Conservation (phyloP, 2,797 vertebrate species). For the Chiroxiphia lanceolata region DNA sequence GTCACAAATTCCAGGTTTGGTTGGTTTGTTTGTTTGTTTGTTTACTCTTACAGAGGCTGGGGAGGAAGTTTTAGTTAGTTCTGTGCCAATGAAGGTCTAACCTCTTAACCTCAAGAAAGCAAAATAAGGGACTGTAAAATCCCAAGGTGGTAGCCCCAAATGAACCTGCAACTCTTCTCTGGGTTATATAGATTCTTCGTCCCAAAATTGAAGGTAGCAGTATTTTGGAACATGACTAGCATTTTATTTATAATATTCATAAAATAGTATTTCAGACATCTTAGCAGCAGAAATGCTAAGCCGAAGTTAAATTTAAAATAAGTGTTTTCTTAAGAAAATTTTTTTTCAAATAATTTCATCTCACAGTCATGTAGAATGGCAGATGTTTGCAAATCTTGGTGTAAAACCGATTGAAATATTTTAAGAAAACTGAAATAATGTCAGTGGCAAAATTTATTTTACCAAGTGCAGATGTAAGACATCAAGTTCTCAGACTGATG, state of each 20-base stretch:
- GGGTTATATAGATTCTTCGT: background rate
- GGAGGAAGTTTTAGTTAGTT: background rate
- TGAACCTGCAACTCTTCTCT: background rate
- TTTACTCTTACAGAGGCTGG: background rate
- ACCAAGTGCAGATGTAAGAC: conserved; percentile 85
- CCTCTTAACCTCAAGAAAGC: background rate
- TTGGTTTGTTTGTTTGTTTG: background rate
- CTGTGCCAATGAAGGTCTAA: background rate
- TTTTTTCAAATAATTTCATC: conserved; percentile 73
- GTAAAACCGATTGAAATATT: conserved; percentile 84
- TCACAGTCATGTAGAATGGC: conserved; percentile 70
- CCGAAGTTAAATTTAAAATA: conserved; percentile 57
- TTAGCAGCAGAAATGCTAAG: conserved; percentile 54
- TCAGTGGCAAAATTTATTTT: conserved; percentile 85
- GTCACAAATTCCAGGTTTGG: background rate
- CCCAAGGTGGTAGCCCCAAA: background rate
- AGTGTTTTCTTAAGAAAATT: conserved; percentile 69
- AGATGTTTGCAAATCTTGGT: conserved; percentile 84
- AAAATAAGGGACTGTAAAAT: background rate
- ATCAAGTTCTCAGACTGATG: conserved; percentile 86
- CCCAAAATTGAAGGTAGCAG: background rate
- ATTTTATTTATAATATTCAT: conserved; percentile 46
- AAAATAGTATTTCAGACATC: conserved; percentile 34
- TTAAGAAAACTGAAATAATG: conserved; percentile 85
- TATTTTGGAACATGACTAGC: background rate